A percentile compares a stretch with the other conserved stretches of the same genome.
Evolutionary conservation across 2,797 vertebrate genomes (phyloP).

Genomic region (Coendou prehensilis): DNA sequence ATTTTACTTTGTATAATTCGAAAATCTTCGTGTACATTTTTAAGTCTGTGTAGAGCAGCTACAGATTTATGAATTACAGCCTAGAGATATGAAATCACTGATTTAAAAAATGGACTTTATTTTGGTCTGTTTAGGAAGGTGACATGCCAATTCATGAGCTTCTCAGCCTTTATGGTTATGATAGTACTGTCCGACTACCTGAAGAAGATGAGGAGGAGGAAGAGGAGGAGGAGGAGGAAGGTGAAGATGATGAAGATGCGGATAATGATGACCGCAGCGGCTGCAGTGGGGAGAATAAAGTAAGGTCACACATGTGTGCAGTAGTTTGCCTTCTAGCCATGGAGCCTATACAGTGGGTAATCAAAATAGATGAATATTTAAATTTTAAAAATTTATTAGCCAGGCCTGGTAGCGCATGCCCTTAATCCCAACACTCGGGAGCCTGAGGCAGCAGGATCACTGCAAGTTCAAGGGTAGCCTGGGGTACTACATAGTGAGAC

Average conservation of each 20-base stretch:
- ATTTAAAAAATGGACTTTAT: conserved; percentile 51
- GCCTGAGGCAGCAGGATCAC: background rate
- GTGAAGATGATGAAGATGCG: conserved; percentile 93
- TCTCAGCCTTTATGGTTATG: conserved; percentile 97
- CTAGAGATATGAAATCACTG: conserved; percentile 42
- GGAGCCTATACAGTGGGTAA: background rate
- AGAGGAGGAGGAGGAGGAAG: conserved; percentile 91
- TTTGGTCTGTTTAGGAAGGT: conserved; percentile 92
- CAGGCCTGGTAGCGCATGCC: background rate
- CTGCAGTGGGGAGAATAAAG: conserved; percentile 94
- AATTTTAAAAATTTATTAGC: background rate
- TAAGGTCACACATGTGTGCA: conserved; percentile 65
- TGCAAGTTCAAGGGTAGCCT: background rate
- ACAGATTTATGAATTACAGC: conserved; percentile 7
- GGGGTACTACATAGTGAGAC: background rate
- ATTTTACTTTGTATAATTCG: conserved; percentile 52
- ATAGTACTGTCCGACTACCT: conserved; percentile 93
- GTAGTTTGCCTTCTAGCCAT: background rate
- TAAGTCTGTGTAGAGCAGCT: background rate
- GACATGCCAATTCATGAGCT: conserved; percentile 99
- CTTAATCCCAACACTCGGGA: background rate
- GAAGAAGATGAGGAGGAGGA: conserved; percentile 96
- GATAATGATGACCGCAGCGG: conserved; percentile 96
- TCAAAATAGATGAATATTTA: background rate
- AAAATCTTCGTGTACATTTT: conserved; percentile 37